Base-by-base conservation (phyloP, 2,113 vertebrate genomes). In the Bombycilla garrulus region DNA sequence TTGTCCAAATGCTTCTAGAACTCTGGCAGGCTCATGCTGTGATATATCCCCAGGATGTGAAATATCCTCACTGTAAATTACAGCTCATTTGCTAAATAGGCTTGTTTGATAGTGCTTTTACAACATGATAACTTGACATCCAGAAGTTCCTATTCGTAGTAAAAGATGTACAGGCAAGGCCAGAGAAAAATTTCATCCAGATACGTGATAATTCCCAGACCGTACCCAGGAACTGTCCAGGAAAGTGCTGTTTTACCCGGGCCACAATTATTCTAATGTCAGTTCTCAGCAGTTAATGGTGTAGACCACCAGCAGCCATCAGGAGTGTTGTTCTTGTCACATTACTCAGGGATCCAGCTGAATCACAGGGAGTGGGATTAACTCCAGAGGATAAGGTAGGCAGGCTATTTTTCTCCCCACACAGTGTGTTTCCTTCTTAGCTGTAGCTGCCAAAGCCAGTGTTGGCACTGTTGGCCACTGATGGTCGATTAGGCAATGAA, bases 321-420 rank as follows among this genome's bases (percentile, higher is more conserved):
- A 25, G 44, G 33, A 38, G 14, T 13, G 31, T 22, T 0, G 0
- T 40, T 29, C n/a, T 35, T 54, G 51, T 20, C 71, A 22, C 22
- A 0, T 62, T 51, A 33, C 56, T 47, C 29, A 24, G 54, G 48
- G 14, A 45, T 56, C 58, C 60, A 23, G 21, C 12, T 85, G 61
- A 76, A 51, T 79, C 86, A 57, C 61, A 12, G 26, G 17, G 17
- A 61, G 45, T 48, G 61, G 35, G 60, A 71, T 66, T 67, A 47
- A 24, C 50, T 78, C 38, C 51, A 81, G 48, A 88, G 54, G 16
- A 66, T 64, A 24, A 31, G 10, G 71, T 6, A 71, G 62, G 38
- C 6, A 29, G 47, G 26, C 20, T 40, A 25, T 74, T 83, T 60
- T 66, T 33, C 14, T 40, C n/a, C 33, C 79, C 69, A 5, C n/a